phyloP scores from a whole-genome alignment of 2,888 invertebrate species.

The Stenurella melanura region DNA sequence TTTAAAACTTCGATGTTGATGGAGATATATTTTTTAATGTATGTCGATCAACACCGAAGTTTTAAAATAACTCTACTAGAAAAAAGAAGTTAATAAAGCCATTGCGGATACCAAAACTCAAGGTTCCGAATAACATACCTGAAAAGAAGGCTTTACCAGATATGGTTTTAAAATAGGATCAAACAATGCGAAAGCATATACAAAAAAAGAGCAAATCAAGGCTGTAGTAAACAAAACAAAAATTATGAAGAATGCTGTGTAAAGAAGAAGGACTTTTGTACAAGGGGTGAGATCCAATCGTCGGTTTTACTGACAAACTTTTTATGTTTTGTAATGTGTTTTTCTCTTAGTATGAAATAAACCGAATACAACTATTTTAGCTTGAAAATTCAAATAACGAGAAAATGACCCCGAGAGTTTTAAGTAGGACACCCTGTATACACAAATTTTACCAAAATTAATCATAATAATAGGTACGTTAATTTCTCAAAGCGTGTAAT shows the following conservation, averaged over 20 bases:
- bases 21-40: conserved; percentile 26
- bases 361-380: too few relatives aligned
- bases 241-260: conserved; percentile 49
- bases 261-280: conserved; percentile 72
- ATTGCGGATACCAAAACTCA: conserved; percentile 39
- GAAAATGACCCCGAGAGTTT: too few relatives aligned
- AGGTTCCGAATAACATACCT: background rate
- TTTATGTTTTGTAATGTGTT: too few relatives aligned
- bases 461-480: background rate
- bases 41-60: conserved; percentile 43
- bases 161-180: conserved; percentile 60
- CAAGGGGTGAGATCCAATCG: conserved; percentile 83
- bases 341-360: too few relatives aligned
- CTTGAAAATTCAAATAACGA: too few relatives aligned
- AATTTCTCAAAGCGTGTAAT: background rate
- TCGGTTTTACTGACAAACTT: conserved; percentile 70
- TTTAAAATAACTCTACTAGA: conserved; percentile 22
- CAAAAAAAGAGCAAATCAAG: conserved; percentile 57
- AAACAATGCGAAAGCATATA: conserved; percentile 25
- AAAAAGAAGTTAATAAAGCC: conserved; percentile 24
- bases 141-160: conserved; percentile 46
- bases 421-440: too few relatives aligned
- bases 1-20: too few relatives aligned
- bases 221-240: conserved; percentile 61
- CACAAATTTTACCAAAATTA: background rate